A percentile compares a stretch with the other conserved stretches of the same genome.
phyloP scores from a whole-genome alignment of 1,140 invertebrate genomes.

The Drosophila tropicalis region DNA sequence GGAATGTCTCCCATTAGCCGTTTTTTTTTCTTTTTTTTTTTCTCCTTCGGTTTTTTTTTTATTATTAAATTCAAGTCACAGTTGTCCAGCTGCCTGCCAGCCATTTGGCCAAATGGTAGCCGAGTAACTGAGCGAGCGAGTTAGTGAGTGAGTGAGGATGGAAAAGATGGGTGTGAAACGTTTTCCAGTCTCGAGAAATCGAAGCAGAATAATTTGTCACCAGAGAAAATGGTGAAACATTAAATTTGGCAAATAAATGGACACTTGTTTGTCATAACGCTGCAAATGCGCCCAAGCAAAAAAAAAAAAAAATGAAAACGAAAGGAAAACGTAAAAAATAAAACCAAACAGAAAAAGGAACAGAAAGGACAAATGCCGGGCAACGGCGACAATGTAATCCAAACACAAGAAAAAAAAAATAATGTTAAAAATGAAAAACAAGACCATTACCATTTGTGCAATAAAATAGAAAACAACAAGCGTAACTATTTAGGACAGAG shows the following conservation, averaged over 20 bases:
- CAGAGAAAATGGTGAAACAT: conserved; percentile 76
- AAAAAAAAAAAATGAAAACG: conserved; percentile 51
- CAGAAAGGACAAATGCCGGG: conserved; percentile 19
- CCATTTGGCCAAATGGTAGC: conserved; percentile 9
- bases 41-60: conserved; percentile 59
- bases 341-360: conserved; percentile 21
- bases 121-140: neutral
- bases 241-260: conserved; percentile 82
- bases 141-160: neutral
- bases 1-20: conserved; percentile 71
- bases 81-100: conserved; percentile 46
- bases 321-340: conserved; percentile 37
- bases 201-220: conserved; percentile 80
- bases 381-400: conserved; percentile 64
- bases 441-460: conserved; percentile 78
- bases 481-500: conserved; percentile 28
- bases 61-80: conserved; percentile 79
- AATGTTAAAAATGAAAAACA: conserved; percentile 75
- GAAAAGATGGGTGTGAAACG: conserved; percentile 22
- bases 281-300: conserved; percentile 78
- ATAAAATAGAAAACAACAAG: conserved; percentile 78
- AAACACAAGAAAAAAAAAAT: conserved; percentile 53
- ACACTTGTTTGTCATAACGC: conserved; percentile 82
- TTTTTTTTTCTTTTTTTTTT: conserved; percentile 34
- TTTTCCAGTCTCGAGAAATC: conserved; percentile 64